Evolutionary conservation across 2,888 invertebrate genomes (phyloP).

Genomic region (Cheilosia pagana): DNA sequence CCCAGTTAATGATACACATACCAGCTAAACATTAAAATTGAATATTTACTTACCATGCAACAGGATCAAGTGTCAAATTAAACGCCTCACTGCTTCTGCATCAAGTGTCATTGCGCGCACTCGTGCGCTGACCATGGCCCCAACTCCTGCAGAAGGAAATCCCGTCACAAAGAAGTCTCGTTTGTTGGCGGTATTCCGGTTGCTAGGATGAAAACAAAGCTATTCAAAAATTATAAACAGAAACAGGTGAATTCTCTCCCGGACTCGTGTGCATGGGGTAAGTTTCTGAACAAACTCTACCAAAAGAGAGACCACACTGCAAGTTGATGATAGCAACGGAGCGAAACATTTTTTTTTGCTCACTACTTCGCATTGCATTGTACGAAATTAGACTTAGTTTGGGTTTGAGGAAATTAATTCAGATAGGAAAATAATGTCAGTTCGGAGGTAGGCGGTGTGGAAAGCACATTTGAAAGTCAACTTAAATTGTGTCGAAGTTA

Average conservation of each 20-base stretch:
- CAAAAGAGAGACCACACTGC: slow-evolving; percentile 1
- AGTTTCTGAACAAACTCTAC: slow-evolving; percentile 8
- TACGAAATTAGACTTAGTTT: slow-evolving; percentile 24
- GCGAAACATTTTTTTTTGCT: slow-evolving; percentile 62
- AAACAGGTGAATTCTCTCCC: slow-evolving; percentile 42
- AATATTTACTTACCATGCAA: slow-evolving; percentile 53
- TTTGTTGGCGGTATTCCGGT: slow-evolving; percentile 61
- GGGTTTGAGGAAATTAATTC: slow-evolving; percentile 29
- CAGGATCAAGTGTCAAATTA: slow-evolving; percentile 70
- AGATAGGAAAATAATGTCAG: background rate
- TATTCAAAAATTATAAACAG: slow-evolving; percentile 20
- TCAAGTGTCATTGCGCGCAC: slow-evolving; percentile 61
- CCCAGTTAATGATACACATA: slow-evolving; percentile 12
- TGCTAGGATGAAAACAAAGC: slow-evolving; percentile 63
- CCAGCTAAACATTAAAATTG: background rate
- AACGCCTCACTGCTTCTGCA: slow-evolving; percentile 52
- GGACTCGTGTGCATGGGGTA: slow-evolving; percentile 45
- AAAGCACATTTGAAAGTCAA: slow-evolving; percentile 20
- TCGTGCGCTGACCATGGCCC: slow-evolving; percentile 61
- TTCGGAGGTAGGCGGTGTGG: background rate
- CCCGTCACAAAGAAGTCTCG: slow-evolving; percentile 1
- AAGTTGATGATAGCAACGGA: slow-evolving; percentile 61
- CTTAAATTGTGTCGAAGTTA: no score
- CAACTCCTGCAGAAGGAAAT: slow-evolving; percentile 21
- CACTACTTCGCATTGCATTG: background rate